A percentile compares a stretch with the other conserved stretches of the same genome.
These are phyloP conservation scores for Melipona quadrifasciata DNA, from an alignment of 1,140 invertebrate species.

Conservation along the genomic window DNA sequence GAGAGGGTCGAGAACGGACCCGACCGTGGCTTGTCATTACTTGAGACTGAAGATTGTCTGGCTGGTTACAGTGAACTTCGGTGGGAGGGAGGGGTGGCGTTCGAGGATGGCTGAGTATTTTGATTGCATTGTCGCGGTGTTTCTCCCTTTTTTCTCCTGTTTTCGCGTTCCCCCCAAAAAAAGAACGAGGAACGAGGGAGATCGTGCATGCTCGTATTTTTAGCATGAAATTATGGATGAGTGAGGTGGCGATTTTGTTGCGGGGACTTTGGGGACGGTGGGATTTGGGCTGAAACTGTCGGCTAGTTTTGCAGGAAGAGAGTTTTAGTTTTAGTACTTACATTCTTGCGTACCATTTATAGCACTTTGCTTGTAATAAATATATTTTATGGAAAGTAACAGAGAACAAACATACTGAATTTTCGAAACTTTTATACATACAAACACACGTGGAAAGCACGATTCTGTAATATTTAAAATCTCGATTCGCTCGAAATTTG, in stretches of 20 bases:
- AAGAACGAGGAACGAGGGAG: background rate
- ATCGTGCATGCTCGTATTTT: background rate
- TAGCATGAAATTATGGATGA: background rate
- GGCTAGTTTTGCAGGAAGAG: background rate
- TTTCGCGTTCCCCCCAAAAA: no score
- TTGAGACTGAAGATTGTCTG: constrained; percentile 50
- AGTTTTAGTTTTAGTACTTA: background rate
- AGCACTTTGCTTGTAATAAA: no score
- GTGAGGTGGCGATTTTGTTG: background rate
- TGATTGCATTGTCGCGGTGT: constrained; percentile 23
- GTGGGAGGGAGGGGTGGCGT: background rate
- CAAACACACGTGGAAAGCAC: no score
- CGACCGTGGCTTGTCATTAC: constrained; percentile 43
- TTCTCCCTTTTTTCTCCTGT: background rate
- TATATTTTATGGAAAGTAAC: no score
- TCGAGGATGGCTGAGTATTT: constrained; percentile 17
- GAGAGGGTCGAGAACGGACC: constrained; percentile 52
- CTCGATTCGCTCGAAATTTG: no score
- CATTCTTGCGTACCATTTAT: no score
- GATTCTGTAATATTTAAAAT: no score
- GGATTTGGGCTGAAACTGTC: background rate
- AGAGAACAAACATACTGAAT: no score
- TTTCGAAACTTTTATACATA: no score
- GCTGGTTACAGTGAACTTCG: constrained; percentile 49
- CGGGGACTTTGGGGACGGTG: background rate